Percentiles rank a stretch among this genome's conserved stretches.
These are phyloP conservation scores for Sebastes hubbsi DNA, from an alignment of 2,797 vertebrate species.

Conservation along the genomic window DNA sequence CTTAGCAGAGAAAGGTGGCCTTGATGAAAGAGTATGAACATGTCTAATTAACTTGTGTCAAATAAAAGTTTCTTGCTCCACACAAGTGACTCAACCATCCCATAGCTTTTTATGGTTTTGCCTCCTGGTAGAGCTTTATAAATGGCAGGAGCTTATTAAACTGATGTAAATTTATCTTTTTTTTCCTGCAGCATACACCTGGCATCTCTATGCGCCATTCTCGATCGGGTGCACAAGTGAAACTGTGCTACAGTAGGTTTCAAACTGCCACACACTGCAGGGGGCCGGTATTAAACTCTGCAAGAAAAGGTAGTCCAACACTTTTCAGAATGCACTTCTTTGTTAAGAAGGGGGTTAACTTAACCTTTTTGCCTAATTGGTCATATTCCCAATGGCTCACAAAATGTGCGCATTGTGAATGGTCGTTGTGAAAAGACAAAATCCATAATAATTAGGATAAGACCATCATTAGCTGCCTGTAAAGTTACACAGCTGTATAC, in stretches of 20 bases:
- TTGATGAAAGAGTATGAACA: slow-evolving; percentile 65
- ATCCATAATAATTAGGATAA: slow-evolving; percentile 55
- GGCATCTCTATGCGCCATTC: slow-evolving; percentile 67
- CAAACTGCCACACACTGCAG: slow-evolving; percentile 26
- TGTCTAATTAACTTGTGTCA: slow-evolving; percentile 75
- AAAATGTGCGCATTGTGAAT: not conserved
- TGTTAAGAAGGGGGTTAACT: slow-evolving; percentile 24
- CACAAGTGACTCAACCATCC: slow-evolving; percentile 48
- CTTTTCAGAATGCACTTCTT: slow-evolving; percentile 25
- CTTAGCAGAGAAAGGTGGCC: slow-evolving; percentile 59
- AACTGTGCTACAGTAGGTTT: slow-evolving; percentile 35
- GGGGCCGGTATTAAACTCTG: slow-evolving; percentile 4
- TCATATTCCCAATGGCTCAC: slow-evolving; percentile 35
- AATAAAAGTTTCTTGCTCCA: slow-evolving; percentile 65
- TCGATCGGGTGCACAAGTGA: not conserved
- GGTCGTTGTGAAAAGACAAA: slow-evolving; percentile 22
- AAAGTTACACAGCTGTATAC: slow-evolving; percentile 37
- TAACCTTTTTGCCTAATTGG: slow-evolving; percentile 50
- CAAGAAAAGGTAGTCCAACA: slow-evolving; percentile 38
- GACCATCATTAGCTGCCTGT: slow-evolving; percentile 44
- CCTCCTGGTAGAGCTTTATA: slow-evolving; percentile 61
- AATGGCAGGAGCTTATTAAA: slow-evolving; percentile 57
- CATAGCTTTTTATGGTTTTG: slow-evolving; percentile 41
- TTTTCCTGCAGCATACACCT: slow-evolving; percentile 57
- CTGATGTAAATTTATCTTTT: slow-evolving; percentile 60